These are phyloP conservation scores for Baryphthengus martii DNA, from an alignment of 2,113 vertebrate species.

Conservation along the genomic window DNA sequence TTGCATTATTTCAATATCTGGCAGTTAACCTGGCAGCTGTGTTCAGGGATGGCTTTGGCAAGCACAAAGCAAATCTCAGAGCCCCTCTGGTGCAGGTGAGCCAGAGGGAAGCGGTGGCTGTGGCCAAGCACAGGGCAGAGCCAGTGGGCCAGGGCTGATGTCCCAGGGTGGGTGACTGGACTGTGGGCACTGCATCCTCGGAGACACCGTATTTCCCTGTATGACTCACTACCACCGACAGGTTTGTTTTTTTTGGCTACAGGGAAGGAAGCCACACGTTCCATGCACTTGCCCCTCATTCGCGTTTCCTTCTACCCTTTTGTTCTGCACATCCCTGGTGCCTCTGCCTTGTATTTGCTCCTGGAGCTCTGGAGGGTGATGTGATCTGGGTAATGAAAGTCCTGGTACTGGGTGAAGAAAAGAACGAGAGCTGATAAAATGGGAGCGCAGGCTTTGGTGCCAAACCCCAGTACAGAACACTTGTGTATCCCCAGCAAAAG, in stretches of 20 bases:
- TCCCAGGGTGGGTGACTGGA: neutral
- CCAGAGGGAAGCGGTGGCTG: neutral
- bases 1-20: neutral
- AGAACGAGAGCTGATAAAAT: neutral
- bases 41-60: neutral
- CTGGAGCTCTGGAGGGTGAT: neutral
- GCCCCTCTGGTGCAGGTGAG: neutral
- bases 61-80: neutral
- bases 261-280: neutral
- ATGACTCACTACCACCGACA: neutral
- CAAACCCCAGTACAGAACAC: neutral
- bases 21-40: neutral
- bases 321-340: neutral
- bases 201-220: neutral
- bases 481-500: neutral
- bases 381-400: accelerated
- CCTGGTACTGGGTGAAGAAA: neutral
- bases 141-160: neutral
- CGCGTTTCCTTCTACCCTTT: accelerated
- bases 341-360: neutral
- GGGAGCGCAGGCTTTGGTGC: neutral
- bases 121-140: neutral
- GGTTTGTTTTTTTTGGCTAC: too few species aligned
- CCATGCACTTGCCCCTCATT: neutral
- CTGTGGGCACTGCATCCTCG: neutral